Conservation (phyloP, 1,140 invertebrate species). For the Zeugodacus cucurbitae region DNA sequence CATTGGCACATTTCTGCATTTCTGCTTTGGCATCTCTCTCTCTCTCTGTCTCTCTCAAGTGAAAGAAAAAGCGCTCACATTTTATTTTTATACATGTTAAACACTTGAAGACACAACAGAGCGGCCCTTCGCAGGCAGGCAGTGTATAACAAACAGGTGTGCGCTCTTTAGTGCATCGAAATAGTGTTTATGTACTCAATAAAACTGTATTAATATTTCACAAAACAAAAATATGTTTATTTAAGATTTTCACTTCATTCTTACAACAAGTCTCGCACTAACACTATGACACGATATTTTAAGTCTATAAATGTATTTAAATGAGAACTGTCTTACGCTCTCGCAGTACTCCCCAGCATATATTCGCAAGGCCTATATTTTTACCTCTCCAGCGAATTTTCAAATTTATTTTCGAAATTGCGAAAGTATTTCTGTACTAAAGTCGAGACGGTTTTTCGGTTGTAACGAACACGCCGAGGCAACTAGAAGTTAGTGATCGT, state of each 20-base stretch:
- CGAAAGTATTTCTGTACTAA: neutral
- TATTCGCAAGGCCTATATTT: neutral
- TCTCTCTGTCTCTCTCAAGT: neutral
- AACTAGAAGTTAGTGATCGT: neutral
- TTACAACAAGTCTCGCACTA: no score
- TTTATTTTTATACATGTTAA: conserved; percentile 25
- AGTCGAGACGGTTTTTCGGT: neutral
- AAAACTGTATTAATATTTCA: neutral
- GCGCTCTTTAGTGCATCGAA: neutral
- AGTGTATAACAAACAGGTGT: conserved; percentile 33
- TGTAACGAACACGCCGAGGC: neutral
- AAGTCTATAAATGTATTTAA: no score
- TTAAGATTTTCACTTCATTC: no score
- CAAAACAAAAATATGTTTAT: neutral
- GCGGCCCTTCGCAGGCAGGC: neutral
- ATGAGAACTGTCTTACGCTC: neutral
- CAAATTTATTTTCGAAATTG: conserved; percentile 26
- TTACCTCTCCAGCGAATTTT: conserved; percentile 23
- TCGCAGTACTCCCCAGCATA: neutral
- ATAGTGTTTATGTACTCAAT: conserved; percentile 1
- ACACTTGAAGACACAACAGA: conserved; percentile 12
- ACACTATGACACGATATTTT: no score
- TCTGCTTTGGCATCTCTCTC: no score
- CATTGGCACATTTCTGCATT: neutral
- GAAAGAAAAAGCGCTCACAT: neutral